Conservation (phyloP, 1,140 invertebrate genomes). For the Penaeus indicus region DNA sequence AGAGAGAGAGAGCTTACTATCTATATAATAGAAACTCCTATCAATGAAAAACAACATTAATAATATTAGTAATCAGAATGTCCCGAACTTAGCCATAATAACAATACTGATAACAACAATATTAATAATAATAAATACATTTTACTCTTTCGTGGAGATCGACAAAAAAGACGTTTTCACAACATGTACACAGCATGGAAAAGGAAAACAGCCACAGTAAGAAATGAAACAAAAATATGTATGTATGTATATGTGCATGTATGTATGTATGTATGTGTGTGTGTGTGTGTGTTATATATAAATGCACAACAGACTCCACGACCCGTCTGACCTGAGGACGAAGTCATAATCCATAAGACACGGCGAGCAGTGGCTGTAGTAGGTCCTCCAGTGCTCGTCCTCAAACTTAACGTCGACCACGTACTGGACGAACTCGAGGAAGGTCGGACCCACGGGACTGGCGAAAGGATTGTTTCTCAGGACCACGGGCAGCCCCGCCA, state of each 20-base stretch:
- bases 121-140: too few species aligned
- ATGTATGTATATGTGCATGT: conserved; percentile 17
- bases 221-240: not conserved
- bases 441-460: conserved; percentile 42
- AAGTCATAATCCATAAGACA: conserved; percentile 35
- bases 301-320: not conserved
- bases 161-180: too few species aligned
- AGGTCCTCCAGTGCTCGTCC: conserved; percentile 50
- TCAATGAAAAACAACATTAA: too few species aligned
- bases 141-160: too few species aligned
- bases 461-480: conserved; percentile 56
- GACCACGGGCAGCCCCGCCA: not conserved
- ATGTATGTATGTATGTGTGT: conserved; percentile 24
- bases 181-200: too few species aligned
- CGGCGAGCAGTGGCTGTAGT: conserved; percentile 24
- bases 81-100: too few species aligned
- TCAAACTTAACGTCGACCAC: conserved; percentile 19
- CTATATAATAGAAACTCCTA: too few species aligned
- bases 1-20: too few species aligned
- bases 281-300: conserved; percentile 38
- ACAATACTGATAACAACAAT: too few species aligned
- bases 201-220: too few species aligned
- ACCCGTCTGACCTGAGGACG: conserved; percentile 36
- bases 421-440: conserved; percentile 41
- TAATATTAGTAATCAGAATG: too few species aligned